A percentile compares a stretch with the other conserved stretches of the same genome.
Evolutionary conservation across 2,113 vertebrate genomes (phyloP).

Genomic region (Apodemus speciosus): DNA sequence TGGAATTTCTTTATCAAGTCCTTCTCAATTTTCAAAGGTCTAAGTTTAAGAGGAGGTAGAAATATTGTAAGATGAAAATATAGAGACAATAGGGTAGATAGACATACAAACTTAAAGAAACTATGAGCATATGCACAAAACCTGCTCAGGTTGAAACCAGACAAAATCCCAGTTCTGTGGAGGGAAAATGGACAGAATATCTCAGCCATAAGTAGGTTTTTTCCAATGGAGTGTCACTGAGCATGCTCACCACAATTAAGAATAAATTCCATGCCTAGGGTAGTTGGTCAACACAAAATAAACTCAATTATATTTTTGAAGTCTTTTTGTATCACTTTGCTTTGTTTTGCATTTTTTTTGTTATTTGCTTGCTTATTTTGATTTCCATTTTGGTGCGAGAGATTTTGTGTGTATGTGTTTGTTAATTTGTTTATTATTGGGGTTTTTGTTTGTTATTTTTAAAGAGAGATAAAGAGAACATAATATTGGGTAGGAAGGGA

Average conservation of each 20-base stretch:
- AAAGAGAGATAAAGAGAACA: neutral
- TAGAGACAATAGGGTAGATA: neutral
- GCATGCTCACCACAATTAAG: neutral
- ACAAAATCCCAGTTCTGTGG: neutral
- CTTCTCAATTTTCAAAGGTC: neutral
- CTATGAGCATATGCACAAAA: neutral
- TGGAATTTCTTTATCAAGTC: neutral
- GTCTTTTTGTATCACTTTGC: neutral
- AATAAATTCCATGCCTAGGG: neutral
- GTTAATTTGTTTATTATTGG: neutral
- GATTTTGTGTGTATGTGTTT: neutral
- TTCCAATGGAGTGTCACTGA: neutral
- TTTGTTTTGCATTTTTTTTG: neutral
- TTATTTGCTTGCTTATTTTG: neutral
- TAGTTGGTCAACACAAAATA: neutral
- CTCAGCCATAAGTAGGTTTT: neutral
- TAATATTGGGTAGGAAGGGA: neutral
- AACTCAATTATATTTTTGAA: neutral
- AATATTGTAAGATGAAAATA: neutral
- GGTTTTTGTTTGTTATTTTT: neutral
- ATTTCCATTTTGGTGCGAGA: neutral
- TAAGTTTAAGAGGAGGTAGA: neutral
- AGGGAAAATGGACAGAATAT: neutral
- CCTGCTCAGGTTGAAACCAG: neutral
- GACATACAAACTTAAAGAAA: neutral